These are phyloP conservation scores for Apostichopus parvimensis DNA, from an alignment of 35 echinoderm and acorn worm species.

Conservation along the genomic window DNA sequence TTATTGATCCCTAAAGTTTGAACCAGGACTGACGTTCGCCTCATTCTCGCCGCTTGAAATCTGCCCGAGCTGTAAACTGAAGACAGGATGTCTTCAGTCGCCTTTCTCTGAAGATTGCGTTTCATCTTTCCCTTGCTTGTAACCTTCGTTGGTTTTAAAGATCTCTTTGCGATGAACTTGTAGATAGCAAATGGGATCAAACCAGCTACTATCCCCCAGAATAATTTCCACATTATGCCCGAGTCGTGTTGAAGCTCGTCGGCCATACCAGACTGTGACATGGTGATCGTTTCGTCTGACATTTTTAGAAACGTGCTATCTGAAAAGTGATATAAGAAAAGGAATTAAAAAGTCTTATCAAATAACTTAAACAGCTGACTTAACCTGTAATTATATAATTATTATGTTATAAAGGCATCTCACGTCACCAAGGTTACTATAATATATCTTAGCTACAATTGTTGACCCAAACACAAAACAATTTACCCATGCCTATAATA, in stretches of 20 bases:
- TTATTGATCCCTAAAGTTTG: constrained; percentile 8
- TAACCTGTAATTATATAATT: too few relatives aligned
- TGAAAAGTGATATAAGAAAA: background rate
- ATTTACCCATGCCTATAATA: too few relatives aligned
- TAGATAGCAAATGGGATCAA: background rate
- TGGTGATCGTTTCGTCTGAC: background rate
- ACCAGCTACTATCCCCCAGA: background rate
- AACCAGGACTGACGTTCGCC: constrained; percentile 1
- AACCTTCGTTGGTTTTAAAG: background rate
- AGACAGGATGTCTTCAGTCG: constrained; percentile 16
- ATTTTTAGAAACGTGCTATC: background rate
- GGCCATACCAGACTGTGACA: background rate
- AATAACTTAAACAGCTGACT: too few relatives aligned
- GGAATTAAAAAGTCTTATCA: too few relatives aligned
- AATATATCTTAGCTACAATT: too few relatives aligned
- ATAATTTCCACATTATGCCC: background rate
- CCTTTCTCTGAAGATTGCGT: background rate
- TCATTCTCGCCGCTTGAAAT: constrained; percentile 25
- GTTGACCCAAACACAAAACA: too few relatives aligned
- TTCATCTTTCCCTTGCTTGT: background rate
- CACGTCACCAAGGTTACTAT: too few relatives aligned
- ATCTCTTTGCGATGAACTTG: background rate
- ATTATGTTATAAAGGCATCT: too few relatives aligned
- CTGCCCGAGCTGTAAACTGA: constrained; percentile 31
- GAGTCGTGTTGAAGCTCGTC: background rate